Evolutionary conservation across 2,888 invertebrate species (phyloP).

Genomic region (Pocota personata): DNA sequence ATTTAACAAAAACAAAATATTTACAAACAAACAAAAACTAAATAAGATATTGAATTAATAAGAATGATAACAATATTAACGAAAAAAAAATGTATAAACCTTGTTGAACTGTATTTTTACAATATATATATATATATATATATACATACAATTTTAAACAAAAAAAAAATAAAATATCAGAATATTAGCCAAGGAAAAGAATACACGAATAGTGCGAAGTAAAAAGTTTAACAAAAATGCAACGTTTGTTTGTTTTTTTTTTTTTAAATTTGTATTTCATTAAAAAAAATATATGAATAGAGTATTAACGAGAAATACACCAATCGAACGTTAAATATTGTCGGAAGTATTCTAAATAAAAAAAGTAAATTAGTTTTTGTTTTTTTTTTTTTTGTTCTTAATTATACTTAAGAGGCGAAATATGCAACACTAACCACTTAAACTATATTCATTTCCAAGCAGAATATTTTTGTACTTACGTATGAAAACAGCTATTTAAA

Average conservation of each 20-base stretch:
- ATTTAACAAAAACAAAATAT: conserved; percentile 62
- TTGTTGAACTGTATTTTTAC: conserved; percentile 73
- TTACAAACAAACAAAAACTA: conserved; percentile 67
- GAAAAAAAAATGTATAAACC: conserved; percentile 67
- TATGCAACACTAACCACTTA: conserved; percentile 46
- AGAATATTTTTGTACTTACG: conserved; percentile 71
- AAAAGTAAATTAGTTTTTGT: background rate
- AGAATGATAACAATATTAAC: conserved; percentile 64
- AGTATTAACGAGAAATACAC: conserved; percentile 23
- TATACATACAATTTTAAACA: conserved; percentile 52
- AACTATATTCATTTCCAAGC: conserved; percentile 48
- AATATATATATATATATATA: conserved; percentile 59
- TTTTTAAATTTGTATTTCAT: conserved; percentile 25
- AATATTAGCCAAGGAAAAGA: conserved; percentile 53
- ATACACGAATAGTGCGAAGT: conserved; percentile 35
- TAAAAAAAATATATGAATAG: conserved; percentile 23
- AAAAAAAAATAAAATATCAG: conserved; percentile 36
- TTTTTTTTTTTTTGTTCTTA: conserved; percentile 4
- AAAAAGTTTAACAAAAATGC: conserved; percentile 20
- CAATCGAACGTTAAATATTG: conserved; percentile 22
- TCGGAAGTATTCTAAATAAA: conserved; percentile 13
- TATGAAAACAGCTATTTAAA: conserved; percentile 47
- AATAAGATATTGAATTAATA: conserved; percentile 69
- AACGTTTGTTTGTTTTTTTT: conserved; percentile 7
- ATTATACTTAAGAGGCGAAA: conserved; percentile 35